phyloP scores from a whole-genome alignment of 2,797 vertebrate species.

The Tangara arthus region DNA sequence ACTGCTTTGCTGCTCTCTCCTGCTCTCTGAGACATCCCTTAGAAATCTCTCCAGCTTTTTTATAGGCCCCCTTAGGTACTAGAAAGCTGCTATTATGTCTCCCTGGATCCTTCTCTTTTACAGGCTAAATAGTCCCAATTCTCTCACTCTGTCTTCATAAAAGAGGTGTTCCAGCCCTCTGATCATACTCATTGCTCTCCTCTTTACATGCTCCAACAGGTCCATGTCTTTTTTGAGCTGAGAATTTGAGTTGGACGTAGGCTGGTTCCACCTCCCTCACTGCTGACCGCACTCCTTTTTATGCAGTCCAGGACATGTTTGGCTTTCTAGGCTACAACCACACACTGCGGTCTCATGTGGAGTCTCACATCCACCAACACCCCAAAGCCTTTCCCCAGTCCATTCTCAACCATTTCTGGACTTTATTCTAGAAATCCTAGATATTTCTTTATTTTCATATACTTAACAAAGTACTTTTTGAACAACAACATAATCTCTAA shows the following conservation, averaged over 20 bases:
- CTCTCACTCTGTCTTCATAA: background rate
- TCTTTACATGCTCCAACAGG: background rate
- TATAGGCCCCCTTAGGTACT: background rate
- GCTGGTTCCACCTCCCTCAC: background rate
- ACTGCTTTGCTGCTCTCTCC: background rate
- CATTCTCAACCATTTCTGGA: background rate
- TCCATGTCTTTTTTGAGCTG: background rate
- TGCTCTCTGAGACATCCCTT: background rate
- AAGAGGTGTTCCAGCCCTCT: background rate
- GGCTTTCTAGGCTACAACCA: background rate
- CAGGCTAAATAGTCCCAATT: background rate
- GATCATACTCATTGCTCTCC: background rate
- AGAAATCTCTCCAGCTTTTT: background rate
- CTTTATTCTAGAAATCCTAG: background rate
- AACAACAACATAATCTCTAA: background rate
- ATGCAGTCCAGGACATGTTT: background rate
- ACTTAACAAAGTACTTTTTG: background rate
- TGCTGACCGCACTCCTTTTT: fast-evolving
- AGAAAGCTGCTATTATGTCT: background rate
- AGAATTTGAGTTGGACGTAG: background rate
- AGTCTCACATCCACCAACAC: background rate
- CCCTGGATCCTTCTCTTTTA: background rate
- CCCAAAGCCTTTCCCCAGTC: background rate
- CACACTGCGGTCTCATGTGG: background rate
- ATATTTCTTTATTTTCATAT: background rate